phyloP scores from a whole-genome alignment of 2,888 invertebrate genomes.

The Lithophane semibrunnea region DNA sequence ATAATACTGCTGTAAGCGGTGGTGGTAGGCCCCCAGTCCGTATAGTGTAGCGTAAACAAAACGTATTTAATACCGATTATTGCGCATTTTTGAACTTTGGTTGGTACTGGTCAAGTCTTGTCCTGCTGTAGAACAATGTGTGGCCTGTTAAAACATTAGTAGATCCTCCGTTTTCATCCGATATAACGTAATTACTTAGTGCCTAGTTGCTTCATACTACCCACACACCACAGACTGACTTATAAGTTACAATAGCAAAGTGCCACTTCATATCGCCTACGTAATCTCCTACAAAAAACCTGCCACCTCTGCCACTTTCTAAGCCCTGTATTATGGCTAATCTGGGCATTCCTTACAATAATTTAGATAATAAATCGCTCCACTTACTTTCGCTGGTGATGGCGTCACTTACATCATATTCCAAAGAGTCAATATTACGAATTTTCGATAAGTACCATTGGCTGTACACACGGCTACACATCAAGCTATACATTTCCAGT shows the following conservation, averaged over 20 bases:
- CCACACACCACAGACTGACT: neutral
- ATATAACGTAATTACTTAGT: neutral
- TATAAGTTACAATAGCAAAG: neutral
- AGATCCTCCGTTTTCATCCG: neutral
- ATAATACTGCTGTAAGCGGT: no score
- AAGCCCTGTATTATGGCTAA: slow-evolving; percentile 21
- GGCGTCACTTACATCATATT: slow-evolving; percentile 58
- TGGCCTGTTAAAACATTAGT: neutral
- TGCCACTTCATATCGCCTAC: neutral
- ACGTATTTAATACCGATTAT: no score
- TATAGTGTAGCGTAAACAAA: neutral
- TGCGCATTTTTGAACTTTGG: no score
- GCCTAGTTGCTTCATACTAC: neutral
- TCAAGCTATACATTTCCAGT: no score
- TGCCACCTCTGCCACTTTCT: slow-evolving; percentile 22
- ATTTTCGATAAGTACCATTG: neutral
- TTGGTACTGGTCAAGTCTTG: no score
- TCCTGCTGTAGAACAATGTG: no score
- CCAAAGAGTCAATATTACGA: slow-evolving; percentile 13
- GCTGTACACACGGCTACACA: neutral
- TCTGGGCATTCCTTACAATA: slow-evolving; percentile 61
- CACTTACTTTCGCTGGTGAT: slow-evolving; percentile 72
- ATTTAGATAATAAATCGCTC: slow-evolving; percentile 62
- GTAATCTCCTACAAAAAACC: neutral
- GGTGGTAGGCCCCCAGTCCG: neutral